Evolutionary conservation across 2,888 invertebrate genomes (phyloP).

Genomic region (Allacma fusca): DNA sequence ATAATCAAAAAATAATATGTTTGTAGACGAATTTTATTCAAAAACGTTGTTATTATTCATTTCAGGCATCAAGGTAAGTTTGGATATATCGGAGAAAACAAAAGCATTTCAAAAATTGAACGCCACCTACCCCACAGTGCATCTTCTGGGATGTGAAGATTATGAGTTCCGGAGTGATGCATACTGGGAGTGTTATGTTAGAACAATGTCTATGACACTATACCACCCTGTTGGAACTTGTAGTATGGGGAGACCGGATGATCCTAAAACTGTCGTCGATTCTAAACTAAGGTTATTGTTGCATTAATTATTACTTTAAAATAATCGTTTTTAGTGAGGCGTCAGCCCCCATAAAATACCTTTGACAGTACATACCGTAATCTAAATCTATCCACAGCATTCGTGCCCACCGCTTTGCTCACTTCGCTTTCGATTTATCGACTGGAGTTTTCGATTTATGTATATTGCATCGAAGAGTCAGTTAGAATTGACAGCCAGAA

Average conservation of each 20-base stretch:
- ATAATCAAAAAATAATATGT: no score
- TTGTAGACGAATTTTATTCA: background rate
- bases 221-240: constrained; percentile 73
- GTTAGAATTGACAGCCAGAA: no score
- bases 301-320: no score
- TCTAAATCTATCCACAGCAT: no score
- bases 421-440: no score
- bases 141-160: constrained; percentile 58
- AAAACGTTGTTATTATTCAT: background rate
- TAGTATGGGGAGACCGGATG: constrained; percentile 68
- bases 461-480: no score
- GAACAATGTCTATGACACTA: constrained; percentile 73
- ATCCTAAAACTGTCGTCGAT: constrained; percentile 59
- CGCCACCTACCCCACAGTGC: constrained; percentile 38
- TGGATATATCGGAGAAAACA: constrained; percentile 54
- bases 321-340: no score
- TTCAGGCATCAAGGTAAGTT: constrained; percentile 40
- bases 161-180: constrained; percentile 68
- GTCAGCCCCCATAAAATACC: no score
- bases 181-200: constrained; percentile 73
- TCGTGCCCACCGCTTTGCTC: no score
- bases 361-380: no score
- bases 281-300: constrained; percentile 55
- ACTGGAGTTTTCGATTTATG: no score
- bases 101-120: constrained; percentile 54